Percentiles rank a stretch among this genome's conserved stretches.
Conservation (phyloP, 2,888 invertebrate genomes). For the Sycophila texana region DNA sequence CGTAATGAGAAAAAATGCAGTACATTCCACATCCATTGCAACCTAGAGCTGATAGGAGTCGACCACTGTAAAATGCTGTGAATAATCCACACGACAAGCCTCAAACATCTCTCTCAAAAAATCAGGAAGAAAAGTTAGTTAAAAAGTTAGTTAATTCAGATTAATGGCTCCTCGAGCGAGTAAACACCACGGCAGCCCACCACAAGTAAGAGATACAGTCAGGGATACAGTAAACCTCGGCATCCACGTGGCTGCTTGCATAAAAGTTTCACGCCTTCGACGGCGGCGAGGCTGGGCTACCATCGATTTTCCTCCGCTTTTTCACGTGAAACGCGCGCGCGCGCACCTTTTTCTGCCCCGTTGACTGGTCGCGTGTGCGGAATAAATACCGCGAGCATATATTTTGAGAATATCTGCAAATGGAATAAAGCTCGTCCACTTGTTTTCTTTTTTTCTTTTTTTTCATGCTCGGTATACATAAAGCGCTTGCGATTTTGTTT, state of each 20-base stretch:
- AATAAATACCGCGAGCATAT: slow-evolving; percentile 28
- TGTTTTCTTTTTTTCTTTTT: no score
- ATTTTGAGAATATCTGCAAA: slow-evolving; percentile 14
- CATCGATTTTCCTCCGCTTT: slow-evolving; percentile 27
- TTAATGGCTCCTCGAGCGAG: not conserved
- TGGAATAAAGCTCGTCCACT: no score
- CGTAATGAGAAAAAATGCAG: no score
- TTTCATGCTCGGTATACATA: not conserved
- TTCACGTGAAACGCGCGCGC: slow-evolving; percentile 7
- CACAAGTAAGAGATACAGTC: not conserved
- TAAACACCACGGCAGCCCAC: not conserved
- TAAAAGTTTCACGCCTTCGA: slow-evolving; percentile 18
- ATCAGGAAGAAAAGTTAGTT: no score
- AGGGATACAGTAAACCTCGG: not conserved
- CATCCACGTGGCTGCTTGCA: slow-evolving; percentile 16
- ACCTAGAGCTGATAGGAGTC: no score
- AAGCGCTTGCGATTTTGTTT: not conserved
- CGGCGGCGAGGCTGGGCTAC: not conserved
- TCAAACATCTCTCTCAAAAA: no score
- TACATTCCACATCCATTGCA: no score
- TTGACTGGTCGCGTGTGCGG: not conserved
- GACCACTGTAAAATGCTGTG: no score
- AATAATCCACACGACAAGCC: no score
- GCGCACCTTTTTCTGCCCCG: slow-evolving; percentile 13
- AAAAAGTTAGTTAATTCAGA: no score